Evolutionary conservation across 1,140 invertebrate genomes (phyloP).

Genomic region (Leptopilina boulardi): DNA sequence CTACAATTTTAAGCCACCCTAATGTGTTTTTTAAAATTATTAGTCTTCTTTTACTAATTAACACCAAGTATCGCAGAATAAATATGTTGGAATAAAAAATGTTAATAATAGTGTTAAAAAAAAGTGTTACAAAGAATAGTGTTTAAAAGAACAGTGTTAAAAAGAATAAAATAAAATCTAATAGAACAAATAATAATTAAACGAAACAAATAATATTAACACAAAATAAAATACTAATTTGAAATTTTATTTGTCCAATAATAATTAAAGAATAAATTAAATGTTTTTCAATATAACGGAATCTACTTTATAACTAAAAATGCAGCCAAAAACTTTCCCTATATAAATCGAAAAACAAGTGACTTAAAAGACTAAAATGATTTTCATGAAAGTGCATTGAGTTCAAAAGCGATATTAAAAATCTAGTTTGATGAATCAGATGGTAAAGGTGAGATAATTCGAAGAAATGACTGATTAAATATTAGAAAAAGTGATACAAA

Average conservation of each 20-base stretch:
- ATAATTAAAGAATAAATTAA: background rate
- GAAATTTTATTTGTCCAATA: background rate
- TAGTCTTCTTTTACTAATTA: no score
- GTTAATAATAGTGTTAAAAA: no score
- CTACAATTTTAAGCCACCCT: no score
- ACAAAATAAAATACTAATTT: no score
- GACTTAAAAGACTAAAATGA: constrained; percentile 5
- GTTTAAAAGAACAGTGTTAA: no score
- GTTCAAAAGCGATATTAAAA: background rate
- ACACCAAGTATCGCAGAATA: no score
- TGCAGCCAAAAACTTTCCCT: background rate
- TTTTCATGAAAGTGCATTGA: constrained; percentile 6
- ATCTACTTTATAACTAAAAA: constrained; percentile 37
- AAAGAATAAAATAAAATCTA: no score
- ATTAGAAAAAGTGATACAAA: background rate
- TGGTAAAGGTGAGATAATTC: constrained; percentile 27
- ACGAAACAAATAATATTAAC: no score
- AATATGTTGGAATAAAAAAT: no score
- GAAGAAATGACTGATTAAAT: constrained; percentile 1
- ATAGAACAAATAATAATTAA: no score
- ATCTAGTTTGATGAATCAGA: constrained; percentile 18
- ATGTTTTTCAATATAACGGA: background rate
- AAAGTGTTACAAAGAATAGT: no score
- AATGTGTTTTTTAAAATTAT: no score
- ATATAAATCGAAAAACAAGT: constrained; percentile 16